Evolutionary conservation across 2,888 invertebrate species (phyloP), one percentile per base, ranked within the genome.

Genomic region (Arge pagana): DNA sequence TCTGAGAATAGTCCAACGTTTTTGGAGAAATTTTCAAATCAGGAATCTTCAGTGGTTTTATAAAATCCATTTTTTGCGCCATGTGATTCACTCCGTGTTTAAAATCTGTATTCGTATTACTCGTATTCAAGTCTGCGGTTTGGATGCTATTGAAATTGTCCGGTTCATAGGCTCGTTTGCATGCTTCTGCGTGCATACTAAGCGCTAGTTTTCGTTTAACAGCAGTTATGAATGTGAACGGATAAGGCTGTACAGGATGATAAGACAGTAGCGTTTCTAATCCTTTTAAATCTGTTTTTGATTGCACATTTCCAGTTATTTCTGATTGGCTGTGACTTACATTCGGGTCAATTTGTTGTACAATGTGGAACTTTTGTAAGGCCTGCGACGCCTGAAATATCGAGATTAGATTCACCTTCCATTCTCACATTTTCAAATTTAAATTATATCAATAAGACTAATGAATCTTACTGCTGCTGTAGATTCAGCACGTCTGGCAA

Each of bases 221-320:
- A 37, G 82, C 84, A 64, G 78, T 81, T 35, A 84, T 82, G 62
- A 85, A 83, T 62, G 83, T 84, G 59, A 83, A 83, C 11, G 84
- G 83, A 75, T 81, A 80, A 4, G 80, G 77, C 58, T 79, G 71
- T 4, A 78, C 69, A 8, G 77, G 60, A 53, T 68, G 64, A 51
- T 60, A 58, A 0, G 60, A 58, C 39, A 68, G 45, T 23, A 66
- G 60, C 35, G 53, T 52, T 10, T 58, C 58, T 10, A 51, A 26
- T 28, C 52, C 50, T 26, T 57, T 57, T 4, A 26, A 13, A 37
- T 54, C 37, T 2, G 49, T 35, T n/a, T 37, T 48, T 23, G 19
- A 5, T 10, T 43, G 35, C 11, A 55, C 13, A 50, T 61, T 56
- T n/a, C 41, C 50, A 19, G 56, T 30, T 4, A 58, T 54, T 31